phyloP scores from a whole-genome alignment of 2,888 invertebrate species.

The Parnassius smintheus region DNA sequence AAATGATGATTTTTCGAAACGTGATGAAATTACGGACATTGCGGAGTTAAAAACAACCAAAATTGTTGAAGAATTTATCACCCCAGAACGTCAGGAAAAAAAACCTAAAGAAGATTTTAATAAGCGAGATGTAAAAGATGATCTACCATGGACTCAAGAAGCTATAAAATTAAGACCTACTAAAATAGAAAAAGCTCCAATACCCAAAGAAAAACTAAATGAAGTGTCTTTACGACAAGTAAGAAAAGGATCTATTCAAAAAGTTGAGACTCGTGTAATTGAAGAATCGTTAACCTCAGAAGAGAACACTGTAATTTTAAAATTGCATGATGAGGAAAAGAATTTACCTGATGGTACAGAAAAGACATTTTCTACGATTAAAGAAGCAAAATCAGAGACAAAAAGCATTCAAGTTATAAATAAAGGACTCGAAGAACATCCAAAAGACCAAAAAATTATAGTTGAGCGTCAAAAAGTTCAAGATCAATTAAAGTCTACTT shows the following conservation, averaged over 20 bases:
- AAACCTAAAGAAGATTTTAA: constrained; percentile 30
- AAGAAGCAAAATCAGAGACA: too few relatives aligned
- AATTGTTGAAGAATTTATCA: constrained; percentile 13
- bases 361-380: too few relatives aligned
- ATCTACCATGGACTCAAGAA: constrained; percentile 83
- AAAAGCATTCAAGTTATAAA: too few relatives aligned
- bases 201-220: constrained; percentile 79
- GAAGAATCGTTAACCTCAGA: constrained; percentile 80
- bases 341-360: too few relatives aligned
- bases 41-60: constrained; percentile 20
- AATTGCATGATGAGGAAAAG: constrained; percentile 52
- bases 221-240: constrained; percentile 62
- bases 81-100: constrained; percentile 9
- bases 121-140: constrained; percentile 53
- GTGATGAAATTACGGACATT: constrained; percentile 32
- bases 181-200: constrained; percentile 77
- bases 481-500: too few relatives aligned
- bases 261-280: constrained; percentile 56
- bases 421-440: too few relatives aligned
- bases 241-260: constrained; percentile 61
- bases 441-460: constrained; percentile 33
- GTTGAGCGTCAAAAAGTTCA: constrained; percentile 11
- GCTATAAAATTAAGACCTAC: constrained; percentile 82
- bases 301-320: constrained; percentile 81
- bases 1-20: constrained; percentile 24